Percentiles rank a stretch among this genome's conserved stretches.
Conservation (phyloP, 2,113 vertebrate species). For the Gambusia affinis region DNA sequence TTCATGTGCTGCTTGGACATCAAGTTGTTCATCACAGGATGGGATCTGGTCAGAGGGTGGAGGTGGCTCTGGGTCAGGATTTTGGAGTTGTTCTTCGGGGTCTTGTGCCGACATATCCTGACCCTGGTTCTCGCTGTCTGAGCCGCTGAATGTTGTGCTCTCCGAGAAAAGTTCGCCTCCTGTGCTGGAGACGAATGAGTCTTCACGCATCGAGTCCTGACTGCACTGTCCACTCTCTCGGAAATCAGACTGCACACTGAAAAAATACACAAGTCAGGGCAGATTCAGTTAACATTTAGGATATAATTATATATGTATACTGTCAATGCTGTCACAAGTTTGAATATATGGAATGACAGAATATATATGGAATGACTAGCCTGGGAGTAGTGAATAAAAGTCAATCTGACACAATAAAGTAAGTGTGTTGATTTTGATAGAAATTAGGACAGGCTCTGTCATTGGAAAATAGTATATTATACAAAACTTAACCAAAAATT, state of each 20-base stretch:
- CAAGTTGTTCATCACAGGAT: conserved; percentile 1
- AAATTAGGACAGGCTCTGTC: too few species aligned
- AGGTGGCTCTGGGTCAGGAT: conserved; percentile 9
- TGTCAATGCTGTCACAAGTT: too few species aligned
- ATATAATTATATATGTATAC: too few species aligned
- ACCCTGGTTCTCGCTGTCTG: conserved; percentile 56
- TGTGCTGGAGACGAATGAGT: conserved; percentile 68
- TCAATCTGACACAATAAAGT: too few species aligned
- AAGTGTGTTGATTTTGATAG: too few species aligned
- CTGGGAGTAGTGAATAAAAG: too few species aligned
- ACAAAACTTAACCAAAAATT: too few species aligned
- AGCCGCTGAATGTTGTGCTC: conserved; percentile 57
- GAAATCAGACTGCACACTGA: conserved; percentile 53
- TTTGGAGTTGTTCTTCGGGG: background rate
- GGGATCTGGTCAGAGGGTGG: background rate
- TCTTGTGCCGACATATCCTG: conserved; percentile 5
- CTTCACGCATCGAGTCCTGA: conserved; percentile 77
- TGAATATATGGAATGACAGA: too few species aligned
- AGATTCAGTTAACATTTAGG: too few species aligned
- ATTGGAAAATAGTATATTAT: too few species aligned
- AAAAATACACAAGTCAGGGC: conserved; percentile 1
- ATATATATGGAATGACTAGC: too few species aligned
- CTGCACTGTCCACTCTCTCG: conserved; percentile 69
- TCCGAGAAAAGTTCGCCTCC: conserved; percentile 63
- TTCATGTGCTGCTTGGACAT: background rate